Evolutionary conservation across 2,113 vertebrate species (phyloP).

Genomic region (Hyaena hyaena): DNA sequence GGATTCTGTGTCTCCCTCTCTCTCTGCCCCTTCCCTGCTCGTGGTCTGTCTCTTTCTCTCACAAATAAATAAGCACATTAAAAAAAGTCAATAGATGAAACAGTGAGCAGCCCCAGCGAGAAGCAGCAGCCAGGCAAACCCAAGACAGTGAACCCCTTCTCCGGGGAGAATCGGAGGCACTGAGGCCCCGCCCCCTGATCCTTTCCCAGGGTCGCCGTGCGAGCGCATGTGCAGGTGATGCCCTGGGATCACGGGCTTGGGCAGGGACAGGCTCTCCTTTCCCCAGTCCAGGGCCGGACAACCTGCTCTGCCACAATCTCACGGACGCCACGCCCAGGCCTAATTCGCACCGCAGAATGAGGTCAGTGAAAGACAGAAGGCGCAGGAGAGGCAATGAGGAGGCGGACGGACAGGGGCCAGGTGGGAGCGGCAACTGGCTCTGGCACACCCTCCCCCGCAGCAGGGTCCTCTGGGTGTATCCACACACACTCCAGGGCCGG

Average conservation of each 20-base stretch:
- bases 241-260: background rate
- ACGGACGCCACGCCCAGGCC: background rate
- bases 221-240: fast-evolving
- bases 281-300: background rate
- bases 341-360: background rate
- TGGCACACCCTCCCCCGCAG: fast-evolving
- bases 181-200: background rate
- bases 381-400: background rate
- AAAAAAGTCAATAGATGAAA: background rate
- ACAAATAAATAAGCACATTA: too few species aligned
- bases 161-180: background rate
- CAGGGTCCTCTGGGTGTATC: too few species aligned
- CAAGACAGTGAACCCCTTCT: background rate
- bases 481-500: fast-evolving
- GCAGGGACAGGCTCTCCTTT: background rate
- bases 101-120: background rate
- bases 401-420: background rate
- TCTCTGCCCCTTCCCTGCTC: too few species aligned
- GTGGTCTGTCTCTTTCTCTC: too few species aligned
- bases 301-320: slow-evolving; percentile 22
- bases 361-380: background rate
- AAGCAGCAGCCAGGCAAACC: background rate
- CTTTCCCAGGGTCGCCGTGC: background rate
- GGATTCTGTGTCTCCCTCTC: too few species aligned
- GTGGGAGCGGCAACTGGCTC: background rate